phyloP scores from a whole-genome alignment of 2,113 vertebrate species.

The Circaetus cinerascens region DNA sequence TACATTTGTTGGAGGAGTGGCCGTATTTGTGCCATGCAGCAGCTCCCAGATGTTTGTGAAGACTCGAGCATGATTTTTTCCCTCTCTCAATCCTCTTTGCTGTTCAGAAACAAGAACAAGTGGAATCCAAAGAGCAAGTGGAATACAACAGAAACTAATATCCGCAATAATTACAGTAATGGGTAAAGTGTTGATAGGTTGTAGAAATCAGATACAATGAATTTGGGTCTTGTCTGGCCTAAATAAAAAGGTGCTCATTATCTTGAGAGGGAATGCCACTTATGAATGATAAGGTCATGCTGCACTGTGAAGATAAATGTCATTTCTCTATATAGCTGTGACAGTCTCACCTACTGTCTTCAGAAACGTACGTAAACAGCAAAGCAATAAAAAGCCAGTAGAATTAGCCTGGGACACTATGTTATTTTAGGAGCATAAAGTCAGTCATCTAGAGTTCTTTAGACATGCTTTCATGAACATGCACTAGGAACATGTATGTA shows the following conservation, averaged over 20 bases:
- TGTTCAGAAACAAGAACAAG: background rate
- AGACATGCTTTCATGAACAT: background rate
- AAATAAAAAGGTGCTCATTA: slow-evolving; percentile 27
- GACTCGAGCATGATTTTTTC: background rate
- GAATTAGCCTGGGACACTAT: background rate
- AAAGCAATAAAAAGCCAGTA: background rate
- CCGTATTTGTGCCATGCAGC: background rate
- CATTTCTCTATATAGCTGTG: background rate
- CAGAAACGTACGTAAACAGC: background rate
- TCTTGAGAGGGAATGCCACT: background rate
- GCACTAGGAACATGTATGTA: background rate
- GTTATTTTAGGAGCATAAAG: background rate
- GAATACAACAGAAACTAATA: background rate
- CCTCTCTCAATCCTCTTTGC: background rate
- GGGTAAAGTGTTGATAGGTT: background rate
- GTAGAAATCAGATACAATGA: background rate
- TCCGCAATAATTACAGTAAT: background rate
- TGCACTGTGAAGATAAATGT: slow-evolving; percentile 1
- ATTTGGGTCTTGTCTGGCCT: background rate
- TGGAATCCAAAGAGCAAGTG: background rate
- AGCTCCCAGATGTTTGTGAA: background rate
- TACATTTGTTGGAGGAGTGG: background rate
- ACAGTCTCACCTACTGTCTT: background rate
- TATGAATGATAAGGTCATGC: background rate
- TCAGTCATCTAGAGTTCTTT: background rate